Conservation (phyloP, 2,797 vertebrate species). For the Poecile montanus region DNA sequence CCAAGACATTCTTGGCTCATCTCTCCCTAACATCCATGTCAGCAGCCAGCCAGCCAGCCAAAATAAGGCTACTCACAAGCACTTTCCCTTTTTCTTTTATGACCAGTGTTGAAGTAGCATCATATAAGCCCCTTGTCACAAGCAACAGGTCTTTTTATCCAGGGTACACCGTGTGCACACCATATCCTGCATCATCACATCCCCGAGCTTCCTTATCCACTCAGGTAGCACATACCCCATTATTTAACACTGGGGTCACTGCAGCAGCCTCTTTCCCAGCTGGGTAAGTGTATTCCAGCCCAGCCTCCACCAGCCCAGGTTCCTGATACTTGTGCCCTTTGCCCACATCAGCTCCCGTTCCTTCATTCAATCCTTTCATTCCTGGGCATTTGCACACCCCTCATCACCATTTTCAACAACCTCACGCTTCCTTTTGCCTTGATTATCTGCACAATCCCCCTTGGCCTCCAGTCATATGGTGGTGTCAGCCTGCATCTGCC, state of each 20-base stretch:
- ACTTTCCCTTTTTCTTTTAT: not conserved
- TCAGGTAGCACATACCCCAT: not conserved
- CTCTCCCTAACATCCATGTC: constrained; percentile 40
- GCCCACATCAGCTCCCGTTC: accelerated
- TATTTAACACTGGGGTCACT: accelerated
- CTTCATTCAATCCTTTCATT: not conserved
- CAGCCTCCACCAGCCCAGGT: not conserved
- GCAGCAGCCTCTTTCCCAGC: not conserved
- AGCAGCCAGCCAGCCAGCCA: constrained; percentile 37
- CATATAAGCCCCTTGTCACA: not conserved
- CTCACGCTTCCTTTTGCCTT: not conserved
- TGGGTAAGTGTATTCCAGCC: accelerated
- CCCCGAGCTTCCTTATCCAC: not conserved
- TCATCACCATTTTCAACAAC: not conserved
- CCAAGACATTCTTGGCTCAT: constrained; percentile 61
- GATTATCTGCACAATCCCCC: not conserved
- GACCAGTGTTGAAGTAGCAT: not conserved
- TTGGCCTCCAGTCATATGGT: not conserved
- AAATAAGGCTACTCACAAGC: constrained; percentile 34
- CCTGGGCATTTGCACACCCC: not conserved
- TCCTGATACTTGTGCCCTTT: not conserved
- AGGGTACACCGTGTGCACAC: not conserved
- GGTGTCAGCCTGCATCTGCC: not conserved
- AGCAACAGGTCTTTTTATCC: not conserved
- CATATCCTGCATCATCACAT: not conserved